Conservation (phyloP, 2,113 vertebrate genomes). For the Vicugna pacos region DNA sequence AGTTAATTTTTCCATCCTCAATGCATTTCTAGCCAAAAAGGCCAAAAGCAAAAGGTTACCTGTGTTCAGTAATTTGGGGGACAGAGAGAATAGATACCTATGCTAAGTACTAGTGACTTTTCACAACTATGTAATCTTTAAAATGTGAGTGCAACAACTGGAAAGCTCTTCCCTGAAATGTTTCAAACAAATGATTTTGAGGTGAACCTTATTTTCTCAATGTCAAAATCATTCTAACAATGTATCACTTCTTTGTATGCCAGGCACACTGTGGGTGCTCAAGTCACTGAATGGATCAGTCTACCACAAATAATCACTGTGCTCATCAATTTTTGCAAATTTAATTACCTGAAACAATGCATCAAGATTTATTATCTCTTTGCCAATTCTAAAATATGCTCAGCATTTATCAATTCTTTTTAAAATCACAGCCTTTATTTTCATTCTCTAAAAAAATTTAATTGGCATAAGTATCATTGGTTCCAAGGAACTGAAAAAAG, state of each 20-base stretch:
- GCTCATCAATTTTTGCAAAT: conserved; percentile 16
- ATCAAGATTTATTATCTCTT: conserved; percentile 33
- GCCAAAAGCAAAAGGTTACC: conserved; percentile 43
- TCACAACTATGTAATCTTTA: conserved; percentile 20
- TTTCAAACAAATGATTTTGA: conserved; percentile 59
- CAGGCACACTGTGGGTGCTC: not conserved
- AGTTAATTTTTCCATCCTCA: conserved; percentile 18
- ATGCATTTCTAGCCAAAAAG: not conserved
- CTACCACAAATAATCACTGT: conserved; percentile 44
- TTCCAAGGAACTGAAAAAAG: conserved; percentile 18
- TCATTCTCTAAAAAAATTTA: conserved; percentile 17
- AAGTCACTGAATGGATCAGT: not conserved
- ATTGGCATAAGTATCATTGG: not conserved
- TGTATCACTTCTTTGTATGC: conserved; percentile 4
- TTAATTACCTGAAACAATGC: conserved; percentile 41
- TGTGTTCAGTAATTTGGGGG: not conserved
- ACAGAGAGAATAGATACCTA: not conserved
- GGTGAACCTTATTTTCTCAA: conserved; percentile 47
- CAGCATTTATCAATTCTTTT: not conserved
- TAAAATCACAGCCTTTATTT: conserved; percentile 32
- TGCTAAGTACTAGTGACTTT: not conserved
- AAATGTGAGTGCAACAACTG: conserved; percentile 34
- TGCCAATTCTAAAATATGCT: conserved; percentile 46
- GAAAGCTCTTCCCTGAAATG: not conserved
- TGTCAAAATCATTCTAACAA: conserved; percentile 44